These are phyloP conservation scores for Drosophila birchii DNA, from an alignment of 2,888 invertebrate genomes.

Conservation along the genomic window DNA sequence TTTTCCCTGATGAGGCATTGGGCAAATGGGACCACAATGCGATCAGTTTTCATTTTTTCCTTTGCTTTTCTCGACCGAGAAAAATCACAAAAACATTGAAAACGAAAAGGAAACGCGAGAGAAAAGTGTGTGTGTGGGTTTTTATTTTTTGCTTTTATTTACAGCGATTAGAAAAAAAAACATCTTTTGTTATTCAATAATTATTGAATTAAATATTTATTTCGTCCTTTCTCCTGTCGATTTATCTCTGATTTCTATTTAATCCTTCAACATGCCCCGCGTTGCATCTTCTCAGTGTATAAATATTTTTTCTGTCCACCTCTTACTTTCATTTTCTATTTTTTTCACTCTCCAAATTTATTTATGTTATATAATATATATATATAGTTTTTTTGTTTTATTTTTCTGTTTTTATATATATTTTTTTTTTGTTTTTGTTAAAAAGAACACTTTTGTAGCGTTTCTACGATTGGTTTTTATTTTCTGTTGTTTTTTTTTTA, in stretches of 20 bases:
- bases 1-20: not conserved
- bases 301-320: slow-evolving; percentile 47
- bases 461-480: slow-evolving; percentile 45
- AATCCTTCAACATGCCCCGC: slow-evolving; percentile 59
- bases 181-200: slow-evolving; percentile 33
- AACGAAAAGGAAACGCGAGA: slow-evolving; percentile 1
- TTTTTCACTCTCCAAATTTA: slow-evolving; percentile 19
- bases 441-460: slow-evolving; percentile 71
- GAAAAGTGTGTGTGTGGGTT: slow-evolving; percentile 17
- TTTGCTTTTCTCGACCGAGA: slow-evolving; percentile 14
- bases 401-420: slow-evolving; percentile 35
- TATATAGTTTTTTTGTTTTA: slow-evolving; percentile 13
- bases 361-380: slow-evolving; percentile 5
- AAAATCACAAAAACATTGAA: slow-evolving; percentile 1
- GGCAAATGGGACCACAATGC: slow-evolving; percentile 24
- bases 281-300: slow-evolving; percentile 41
- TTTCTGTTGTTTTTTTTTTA: slow-evolving; percentile 33
- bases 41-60: not conserved
- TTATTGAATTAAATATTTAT: slow-evolving; percentile 30
- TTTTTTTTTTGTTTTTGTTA: no score
- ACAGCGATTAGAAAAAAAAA: slow-evolving; percentile 63
- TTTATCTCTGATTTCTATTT: slow-evolving; percentile 22
- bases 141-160: slow-evolving; percentile 61
- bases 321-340: slow-evolving; percentile 50
- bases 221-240: slow-evolving; percentile 7